These are phyloP conservation scores for Acanthurus tractus DNA, from an alignment of 2,797 vertebrate genomes.

Conservation along the genomic window DNA sequence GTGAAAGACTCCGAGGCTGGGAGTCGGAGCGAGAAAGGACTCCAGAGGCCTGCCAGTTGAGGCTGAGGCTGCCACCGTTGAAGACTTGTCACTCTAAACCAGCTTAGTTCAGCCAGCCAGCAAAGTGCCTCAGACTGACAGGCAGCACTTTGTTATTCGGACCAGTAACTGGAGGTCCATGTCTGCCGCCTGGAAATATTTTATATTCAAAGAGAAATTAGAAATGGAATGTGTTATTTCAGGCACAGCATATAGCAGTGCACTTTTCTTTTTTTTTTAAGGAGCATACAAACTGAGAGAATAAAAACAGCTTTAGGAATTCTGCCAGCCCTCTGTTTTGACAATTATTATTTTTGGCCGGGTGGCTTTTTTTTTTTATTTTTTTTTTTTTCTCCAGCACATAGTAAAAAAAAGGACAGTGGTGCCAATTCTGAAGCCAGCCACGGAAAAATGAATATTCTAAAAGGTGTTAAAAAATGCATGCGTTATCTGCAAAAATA, in stretches of 20 bases:
- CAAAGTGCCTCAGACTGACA: constrained; percentile 84
- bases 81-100: constrained; percentile 86
- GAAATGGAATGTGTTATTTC: constrained; percentile 81
- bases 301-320: constrained; percentile 63
- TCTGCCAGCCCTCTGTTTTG: constrained; percentile 72
- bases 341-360: constrained; percentile 75
- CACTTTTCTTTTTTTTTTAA: constrained; percentile 42
- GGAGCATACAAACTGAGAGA: constrained; percentile 56
- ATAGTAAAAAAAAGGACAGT: constrained; percentile 52
- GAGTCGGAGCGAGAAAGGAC: constrained; percentile 48
- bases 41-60: constrained; percentile 69
- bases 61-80: constrained; percentile 68
- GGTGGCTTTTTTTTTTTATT: constrained; percentile 61
- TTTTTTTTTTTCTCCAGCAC: constrained; percentile 40
- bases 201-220: constrained; percentile 87
- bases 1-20: constrained; percentile 37
- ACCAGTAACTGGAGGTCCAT: constrained; percentile 81
- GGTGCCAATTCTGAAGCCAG: constrained; percentile 60
- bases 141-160: constrained; percentile 84
- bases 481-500: constrained; percentile 81
- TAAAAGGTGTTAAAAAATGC: constrained; percentile 70
- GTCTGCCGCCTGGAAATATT: constrained; percentile 79
- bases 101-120: constrained; percentile 89
- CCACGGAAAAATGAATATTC: constrained; percentile 72
- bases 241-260: constrained; percentile 66